Conservation (phyloP, 2,797 vertebrate genomes). For the Otolemur crassicaudatus region DNA sequence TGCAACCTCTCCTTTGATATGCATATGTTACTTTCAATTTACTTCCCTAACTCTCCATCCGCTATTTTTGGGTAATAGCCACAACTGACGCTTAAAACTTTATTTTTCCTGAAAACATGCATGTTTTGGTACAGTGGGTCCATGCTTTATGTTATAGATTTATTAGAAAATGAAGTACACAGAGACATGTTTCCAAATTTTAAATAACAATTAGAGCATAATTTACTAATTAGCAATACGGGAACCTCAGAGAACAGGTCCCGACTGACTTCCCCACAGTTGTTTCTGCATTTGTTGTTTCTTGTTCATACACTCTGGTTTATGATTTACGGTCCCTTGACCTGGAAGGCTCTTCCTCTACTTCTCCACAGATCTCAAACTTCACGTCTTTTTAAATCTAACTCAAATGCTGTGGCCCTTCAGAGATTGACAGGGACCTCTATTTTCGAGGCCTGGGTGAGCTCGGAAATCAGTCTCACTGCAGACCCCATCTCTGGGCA, state of each 20-base stretch:
- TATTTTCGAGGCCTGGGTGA: no score
- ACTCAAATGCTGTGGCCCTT: not conserved
- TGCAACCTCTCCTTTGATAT: not conserved
- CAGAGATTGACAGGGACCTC: no score
- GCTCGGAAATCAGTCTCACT: no score
- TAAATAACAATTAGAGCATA: slow-evolving; percentile 1
- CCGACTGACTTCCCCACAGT: not conserved
- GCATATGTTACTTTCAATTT: slow-evolving; percentile 14
- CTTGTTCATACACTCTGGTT: not conserved
- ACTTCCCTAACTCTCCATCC: not conserved
- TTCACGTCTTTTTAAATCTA: not conserved
- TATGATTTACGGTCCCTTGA: not conserved
- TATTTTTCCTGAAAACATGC: not conserved
- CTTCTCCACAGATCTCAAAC: not conserved
- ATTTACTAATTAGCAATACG: not conserved
- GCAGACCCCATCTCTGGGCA: no score
- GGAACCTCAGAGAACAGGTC: not conserved
- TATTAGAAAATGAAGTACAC: not conserved
- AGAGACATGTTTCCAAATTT: slow-evolving; percentile 18
- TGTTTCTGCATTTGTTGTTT: not conserved
- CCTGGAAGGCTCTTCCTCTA: not conserved
- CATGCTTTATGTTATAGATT: not conserved
- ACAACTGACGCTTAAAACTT: slow-evolving; percentile 35
- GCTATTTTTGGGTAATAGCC: slow-evolving; percentile 6
- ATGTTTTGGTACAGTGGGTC: not conserved